Evolutionary conservation across 2,113 vertebrate species (phyloP), one percentile per base, ranked within the genome.

Genomic region (Callithrix jacchus): DNA sequence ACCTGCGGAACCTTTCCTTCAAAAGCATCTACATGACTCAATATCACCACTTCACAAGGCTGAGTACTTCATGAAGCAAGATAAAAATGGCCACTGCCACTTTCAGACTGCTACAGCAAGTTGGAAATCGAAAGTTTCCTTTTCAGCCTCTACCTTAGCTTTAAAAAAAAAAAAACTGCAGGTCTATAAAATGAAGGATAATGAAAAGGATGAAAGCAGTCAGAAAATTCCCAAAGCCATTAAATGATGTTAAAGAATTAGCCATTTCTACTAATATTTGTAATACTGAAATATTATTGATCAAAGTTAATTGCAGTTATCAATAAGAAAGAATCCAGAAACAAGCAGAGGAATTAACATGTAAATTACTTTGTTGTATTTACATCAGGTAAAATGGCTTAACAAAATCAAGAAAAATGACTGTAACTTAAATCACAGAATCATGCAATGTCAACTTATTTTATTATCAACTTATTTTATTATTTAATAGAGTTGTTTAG

Each of bases 341-440:
- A 85, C 12, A 76, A 11, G 21, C 40, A 87, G 37, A 13, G 10
- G 11, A 95, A 85, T 88, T 76, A 52, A 70, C 70, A 66, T 73
- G 20, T 76, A 92, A 94, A 96, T 93, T 47, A 91, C 37, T 93
- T 73, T 70, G 70, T 25, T 96, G 7, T 40, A 45, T 76, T 87
- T 96, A 18, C 4, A 90, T 82, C 35, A 54, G n/a, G 27, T 77
- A 27, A 92, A 56, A 5, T 71, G 20, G 10, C 77, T 95, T 87
- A 80, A 93, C 47, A 93, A 93, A 96, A 92, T 80, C 70, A 93
- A 93, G 87, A 91, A 35, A 95, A 95, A 97, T 25, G 49, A 76
- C 40, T 89, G 6, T 84, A 45, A 5, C 47, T 89, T 93, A 52
- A 87, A 73, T 83, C 42, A 89, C 27, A 58, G 56, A 84, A 76